phyloP scores from a whole-genome alignment of 2,888 invertebrate genomes.

The Hipparchia semele region DNA sequence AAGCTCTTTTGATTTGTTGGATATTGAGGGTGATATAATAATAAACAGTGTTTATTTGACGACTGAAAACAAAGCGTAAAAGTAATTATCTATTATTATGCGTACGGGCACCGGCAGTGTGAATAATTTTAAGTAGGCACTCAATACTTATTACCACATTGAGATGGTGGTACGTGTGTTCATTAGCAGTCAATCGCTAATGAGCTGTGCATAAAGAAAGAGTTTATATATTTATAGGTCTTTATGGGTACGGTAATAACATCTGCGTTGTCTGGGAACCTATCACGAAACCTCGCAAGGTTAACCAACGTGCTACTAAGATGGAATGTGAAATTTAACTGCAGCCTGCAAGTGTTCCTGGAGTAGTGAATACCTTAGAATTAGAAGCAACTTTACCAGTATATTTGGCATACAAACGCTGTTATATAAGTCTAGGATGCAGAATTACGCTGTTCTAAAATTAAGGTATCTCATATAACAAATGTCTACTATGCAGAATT shows the following conservation, averaged over 20 bases:
- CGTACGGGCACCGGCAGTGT: not conserved
- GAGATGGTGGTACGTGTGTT: not conserved
- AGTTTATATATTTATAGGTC: not conserved
- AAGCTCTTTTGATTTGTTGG: no score
- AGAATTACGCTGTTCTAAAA: no score
- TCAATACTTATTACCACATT: constrained; percentile 1
- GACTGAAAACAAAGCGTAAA: constrained; percentile 5
- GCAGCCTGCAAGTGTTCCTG: not conserved
- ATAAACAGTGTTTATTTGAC: no score
- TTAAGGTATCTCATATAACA: no score
- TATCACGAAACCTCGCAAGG: not conserved
- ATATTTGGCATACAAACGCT: no score
- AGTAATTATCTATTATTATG: not conserved
- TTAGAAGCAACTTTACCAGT: no score
- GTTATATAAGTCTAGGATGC: no score
- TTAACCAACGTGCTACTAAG: not conserved
- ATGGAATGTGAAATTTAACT: not conserved
- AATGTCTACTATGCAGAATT: no score
- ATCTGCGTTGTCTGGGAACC: constrained; percentile 1
- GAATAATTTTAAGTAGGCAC: not conserved
- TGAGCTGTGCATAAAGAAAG: constrained; percentile 11
- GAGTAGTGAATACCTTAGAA: no score
- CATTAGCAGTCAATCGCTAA: constrained; percentile 20
- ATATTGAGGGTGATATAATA: no score
- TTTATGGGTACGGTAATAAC: constrained; percentile 4